Evolutionary conservation across 2,888 invertebrate species (phyloP), one percentile per base, ranked within the genome.

Genomic region (Eurytoma californica): DNA sequence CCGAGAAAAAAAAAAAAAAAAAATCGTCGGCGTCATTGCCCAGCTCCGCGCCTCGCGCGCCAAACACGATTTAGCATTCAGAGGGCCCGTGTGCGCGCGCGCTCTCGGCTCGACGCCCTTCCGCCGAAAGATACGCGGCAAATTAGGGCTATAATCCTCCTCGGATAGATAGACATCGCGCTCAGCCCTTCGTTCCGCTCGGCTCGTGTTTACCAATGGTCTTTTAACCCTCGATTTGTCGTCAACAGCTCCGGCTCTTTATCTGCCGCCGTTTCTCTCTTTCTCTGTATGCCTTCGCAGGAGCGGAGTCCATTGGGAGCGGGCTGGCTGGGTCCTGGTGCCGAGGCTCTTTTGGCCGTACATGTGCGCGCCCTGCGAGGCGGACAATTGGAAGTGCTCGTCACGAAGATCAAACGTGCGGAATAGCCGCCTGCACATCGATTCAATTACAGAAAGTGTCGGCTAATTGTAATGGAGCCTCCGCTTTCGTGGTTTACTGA

Each of bases 141-240:
- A 90, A 90, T 90, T 90, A 90, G 90, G 90, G 90, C 86, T 89
- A 90, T 90, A 90, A 90, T 90, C 90, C 88, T 89, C 87, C 86
- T 83, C 82, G 80, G 82, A 83, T 86, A 86, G 88, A 90, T 87
- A 87, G 84, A 86, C 84, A 85, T 86, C 86, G 73, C 84, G 53
- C 20, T 13, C 20, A 9, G 30, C 65, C 65, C 55, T 51, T 3
- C 57, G 60, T 61, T 30, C 14, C 63, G 63, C 60, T 58, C 51
- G 49, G 58, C 39, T 39, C 67, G 28, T 81, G 75, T 90, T 90
- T 90, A 88, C 90, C 87, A 84, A 89, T 88, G 86, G 90, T 86
- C 88, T 90, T 90, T 90, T 89, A 90, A 90, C 90, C 90, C 90
- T 90, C 90, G 88, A 90, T 90, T 90, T 90, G 89, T 90, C 89